A percentile compares a stretch with the other conserved stretches of the same genome.
Conservation (phyloP, 2,888 invertebrate genomes). For the Agelastica alni region DNA sequence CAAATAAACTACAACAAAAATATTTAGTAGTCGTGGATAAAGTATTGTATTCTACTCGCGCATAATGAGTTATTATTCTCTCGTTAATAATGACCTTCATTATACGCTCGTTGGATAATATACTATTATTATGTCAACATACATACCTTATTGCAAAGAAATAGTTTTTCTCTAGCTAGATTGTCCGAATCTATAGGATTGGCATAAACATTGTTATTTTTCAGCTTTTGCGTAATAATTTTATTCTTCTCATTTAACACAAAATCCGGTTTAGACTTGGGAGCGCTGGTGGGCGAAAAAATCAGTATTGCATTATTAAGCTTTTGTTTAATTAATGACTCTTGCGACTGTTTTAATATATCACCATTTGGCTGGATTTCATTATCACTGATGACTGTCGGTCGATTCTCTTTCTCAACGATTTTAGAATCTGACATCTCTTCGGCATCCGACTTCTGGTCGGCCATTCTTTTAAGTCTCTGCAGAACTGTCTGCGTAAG, state of each 20-base stretch:
- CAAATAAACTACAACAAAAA: too few relatives aligned
- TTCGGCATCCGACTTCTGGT: slow-evolving; percentile 47
- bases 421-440: slow-evolving; percentile 28
- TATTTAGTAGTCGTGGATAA: too few relatives aligned
- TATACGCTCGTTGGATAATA: too few relatives aligned
- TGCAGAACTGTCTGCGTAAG: slow-evolving; percentile 47
- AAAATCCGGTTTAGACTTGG: slow-evolving; percentile 30
- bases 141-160: slow-evolving; percentile 24
- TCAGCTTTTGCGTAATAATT: slow-evolving; percentile 30
- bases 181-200: slow-evolving; percentile 29
- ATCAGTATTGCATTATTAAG: slow-evolving; percentile 8
- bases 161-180: slow-evolving; percentile 22
- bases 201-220: slow-evolving; percentile 36
- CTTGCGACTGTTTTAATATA: slow-evolving; percentile 6
- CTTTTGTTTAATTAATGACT: slow-evolving; percentile 17
- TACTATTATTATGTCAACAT: too few relatives aligned
- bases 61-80: too few relatives aligned
- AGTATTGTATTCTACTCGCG: too few relatives aligned
- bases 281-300: slow-evolving; percentile 24
- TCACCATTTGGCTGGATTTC: slow-evolving; percentile 15
- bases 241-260: slow-evolving; percentile 38
- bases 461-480: slow-evolving; percentile 58
- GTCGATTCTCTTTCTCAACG: slow-evolving; percentile 37
- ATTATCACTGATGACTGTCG: slow-evolving; percentile 15
- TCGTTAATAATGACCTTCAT: too few relatives aligned